Evolutionary conservation across 2,797 vertebrate species (phyloP), one percentile per base, ranked within the genome.

Genomic region (Oryzias sinensis): DNA sequence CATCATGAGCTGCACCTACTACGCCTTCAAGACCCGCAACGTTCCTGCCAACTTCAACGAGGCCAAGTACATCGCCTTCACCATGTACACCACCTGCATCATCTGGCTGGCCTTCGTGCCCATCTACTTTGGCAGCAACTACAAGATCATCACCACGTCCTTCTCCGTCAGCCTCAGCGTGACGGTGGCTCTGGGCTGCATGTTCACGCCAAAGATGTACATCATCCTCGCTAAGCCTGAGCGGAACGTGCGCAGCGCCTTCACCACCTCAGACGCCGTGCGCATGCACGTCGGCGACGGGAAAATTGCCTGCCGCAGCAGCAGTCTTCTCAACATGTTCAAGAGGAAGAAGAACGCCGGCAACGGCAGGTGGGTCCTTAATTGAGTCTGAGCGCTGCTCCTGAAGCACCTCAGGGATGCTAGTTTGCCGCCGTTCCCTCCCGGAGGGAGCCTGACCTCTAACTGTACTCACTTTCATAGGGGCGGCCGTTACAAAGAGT

Each of bases 171-270:
- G 97, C 88, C 92, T 99, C 70, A 99, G 97, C 0, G 96, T 98
- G 64, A 98, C 97, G 0, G 97, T 98, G 51, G 97, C 97, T 0
- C 77, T 99, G 89, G 94, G 97, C 68, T 99, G 97, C 75, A 99
- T 99, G 97, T 99, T 99, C 90, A 96, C 94, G 0, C 97, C 97
- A 27, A 99, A 99, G 88, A 97, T 99, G 91, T 99, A 99, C 89
- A 98, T 99, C 85, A 99, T 99, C 73, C 93, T 99, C 6, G 96
- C 97, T 79, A 98, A 98, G 64, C 97, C 97, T 0, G 97, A 99
- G 87, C 90, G 97, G 29, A 99, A 99, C 0, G 97, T 99, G 63
- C 96, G 97, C 79, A 99, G 97, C 74, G 97, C 97, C 14, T 99
- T 99, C 89, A 99, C 97, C 88, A 99, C 97, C 43, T 98, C 97